phyloP scores from a whole-genome alignment of 2,797 vertebrate species.

The Meda fulgida region DNA sequence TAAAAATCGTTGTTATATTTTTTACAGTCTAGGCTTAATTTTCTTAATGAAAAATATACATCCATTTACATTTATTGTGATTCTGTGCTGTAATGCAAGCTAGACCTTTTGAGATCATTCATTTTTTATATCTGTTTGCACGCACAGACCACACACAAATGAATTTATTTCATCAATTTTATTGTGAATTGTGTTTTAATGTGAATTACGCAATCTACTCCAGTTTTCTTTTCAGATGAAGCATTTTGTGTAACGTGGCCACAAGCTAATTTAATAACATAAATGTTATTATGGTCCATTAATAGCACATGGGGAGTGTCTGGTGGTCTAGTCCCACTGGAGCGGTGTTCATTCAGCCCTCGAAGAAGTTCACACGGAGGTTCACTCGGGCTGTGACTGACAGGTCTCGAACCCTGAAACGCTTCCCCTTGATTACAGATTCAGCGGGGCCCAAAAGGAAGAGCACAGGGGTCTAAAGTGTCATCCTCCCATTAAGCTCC shows the following conservation, averaged over 20 bases:
- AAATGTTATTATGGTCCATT: constrained; percentile 31
- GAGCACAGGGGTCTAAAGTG: constrained; percentile 61
- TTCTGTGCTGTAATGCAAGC: background rate
- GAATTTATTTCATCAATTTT: background rate
- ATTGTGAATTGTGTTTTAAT: too few species aligned
- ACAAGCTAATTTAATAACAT: constrained; percentile 41
- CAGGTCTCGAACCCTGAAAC: constrained; percentile 66
- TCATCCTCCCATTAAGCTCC: constrained; percentile 62
- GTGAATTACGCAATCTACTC: background rate
- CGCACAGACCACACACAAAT: background rate
- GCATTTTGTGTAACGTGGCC: constrained; percentile 26
- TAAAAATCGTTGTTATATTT: background rate
- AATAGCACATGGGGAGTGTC: constrained; percentile 30
- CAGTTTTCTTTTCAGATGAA: constrained; percentile 16
- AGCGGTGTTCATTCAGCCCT: constrained; percentile 49
- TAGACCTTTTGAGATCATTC: too few species aligned
- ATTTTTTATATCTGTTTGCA: background rate
- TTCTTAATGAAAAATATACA: background rate
- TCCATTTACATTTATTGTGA: background rate
- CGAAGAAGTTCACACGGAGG: constrained; percentile 54
- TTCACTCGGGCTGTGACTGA: constrained; percentile 70
- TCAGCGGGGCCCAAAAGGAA: constrained; percentile 66
- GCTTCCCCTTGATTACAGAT: constrained; percentile 71
- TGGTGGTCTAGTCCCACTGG: constrained; percentile 29
- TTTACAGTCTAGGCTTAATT: background rate